These are phyloP conservation scores for Reticulitermes lucifugus DNA, from an alignment of 2,888 invertebrate genomes.

Conservation along the genomic window DNA sequence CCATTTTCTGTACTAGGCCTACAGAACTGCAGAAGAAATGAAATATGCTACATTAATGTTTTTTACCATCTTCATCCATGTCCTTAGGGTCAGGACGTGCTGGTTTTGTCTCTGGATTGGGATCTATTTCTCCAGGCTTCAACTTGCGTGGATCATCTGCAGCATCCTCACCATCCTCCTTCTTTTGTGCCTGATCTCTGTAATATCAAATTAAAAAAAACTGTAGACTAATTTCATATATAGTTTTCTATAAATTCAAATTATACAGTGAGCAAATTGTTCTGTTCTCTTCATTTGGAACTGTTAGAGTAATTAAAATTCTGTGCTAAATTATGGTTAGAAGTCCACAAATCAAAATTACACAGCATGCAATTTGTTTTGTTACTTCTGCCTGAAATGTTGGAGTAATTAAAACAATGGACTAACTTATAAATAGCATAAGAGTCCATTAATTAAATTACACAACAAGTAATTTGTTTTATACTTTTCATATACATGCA, in stretches of 20 bases:
- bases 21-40: background rate
- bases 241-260: no score
- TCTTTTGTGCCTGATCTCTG: slow-evolving; percentile 97
- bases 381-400: no score
- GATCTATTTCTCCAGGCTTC: slow-evolving; percentile 99
- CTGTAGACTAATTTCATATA: no score
- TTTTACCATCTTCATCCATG: slow-evolving; percentile 98
- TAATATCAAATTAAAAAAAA: slow-evolving; percentile 52
- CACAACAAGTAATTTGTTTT: no score
- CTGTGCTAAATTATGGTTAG: background rate
- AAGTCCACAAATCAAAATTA: background rate
- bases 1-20: background rate
- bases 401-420: no score
- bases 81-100: slow-evolving; percentile 99
- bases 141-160: slow-evolving; percentile 96
- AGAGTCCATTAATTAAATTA: no score
- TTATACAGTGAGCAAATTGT: no score
- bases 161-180: slow-evolving; percentile 93
- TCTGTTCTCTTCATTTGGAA: no score
- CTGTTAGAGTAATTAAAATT: no score
- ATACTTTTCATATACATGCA: no score
- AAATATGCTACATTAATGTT: background rate
- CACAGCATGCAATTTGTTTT: no score
- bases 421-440: no score
- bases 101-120: slow-evolving; percentile 99